Evolutionary conservation across 2,113 vertebrate genomes (phyloP), one percentile per base, ranked within the genome.

Genomic region (Blennius ocellaris): DNA sequence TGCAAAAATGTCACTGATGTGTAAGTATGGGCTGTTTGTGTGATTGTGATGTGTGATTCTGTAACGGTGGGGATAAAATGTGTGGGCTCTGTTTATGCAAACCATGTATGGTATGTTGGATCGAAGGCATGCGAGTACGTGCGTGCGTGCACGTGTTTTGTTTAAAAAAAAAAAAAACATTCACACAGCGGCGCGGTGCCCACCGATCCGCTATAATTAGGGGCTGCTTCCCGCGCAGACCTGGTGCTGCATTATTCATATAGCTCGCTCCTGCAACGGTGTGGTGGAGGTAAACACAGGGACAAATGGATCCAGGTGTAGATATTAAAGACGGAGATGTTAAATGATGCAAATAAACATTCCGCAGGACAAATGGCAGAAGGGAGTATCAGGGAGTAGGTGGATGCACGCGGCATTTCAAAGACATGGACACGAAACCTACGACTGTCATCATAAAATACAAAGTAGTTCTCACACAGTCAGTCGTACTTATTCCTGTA

Each of bases 1-100:
- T 56, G 59, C 59, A 67, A 11, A 50, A 55, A 83, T 64, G 81
- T 89, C 81, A 84, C 47, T 38, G 58, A 6, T 43, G 15, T 74
- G 21, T 30, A 30, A 30, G 57, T 59, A 61, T 30, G 41, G 50
- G 16, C 5, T 83, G 56, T 83, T 69, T 72, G 40, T 78, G 69
- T 55, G n/a, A n/a, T n/a, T n/a, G n/a, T n/a, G n/a, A 73, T 80
- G 70, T 80, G 78, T 62, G 71, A 67, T 21, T 74, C 30, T 55
- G 53, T 71, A 80, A 52, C 9, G 74, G 80, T 60, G 74, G 65
- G 38, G 21, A 30, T 2, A 30, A 30, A 57, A 36, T 63, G 76
- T 82, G 83, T 85, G 74, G 83, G 81, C 66, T 30, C 76, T 67
- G 62, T 90, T 87, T 81, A 86, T 88, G 79, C 63, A 81, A 81